These are phyloP conservation scores for Dasypolia templi DNA, from an alignment of 2,888 invertebrate genomes.

Conservation along the genomic window DNA sequence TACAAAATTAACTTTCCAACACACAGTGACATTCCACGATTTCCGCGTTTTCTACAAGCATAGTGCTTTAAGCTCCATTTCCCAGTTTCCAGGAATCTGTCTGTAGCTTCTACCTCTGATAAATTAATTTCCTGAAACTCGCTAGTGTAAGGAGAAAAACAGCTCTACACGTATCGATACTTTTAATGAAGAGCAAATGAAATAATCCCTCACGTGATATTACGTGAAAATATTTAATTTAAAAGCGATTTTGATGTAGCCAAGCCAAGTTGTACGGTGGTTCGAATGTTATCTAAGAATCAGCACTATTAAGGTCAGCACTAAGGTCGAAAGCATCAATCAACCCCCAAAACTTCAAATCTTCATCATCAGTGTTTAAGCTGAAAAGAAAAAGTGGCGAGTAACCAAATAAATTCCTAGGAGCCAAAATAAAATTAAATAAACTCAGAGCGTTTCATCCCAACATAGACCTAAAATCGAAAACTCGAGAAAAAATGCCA, in stretches of 20 bases:
- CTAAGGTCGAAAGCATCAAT: background rate
- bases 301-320: too few species aligned
- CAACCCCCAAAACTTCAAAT: background rate
- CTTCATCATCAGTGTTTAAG: background rate
- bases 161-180: too few species aligned
- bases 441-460: background rate
- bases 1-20: background rate
- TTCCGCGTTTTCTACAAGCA: background rate
- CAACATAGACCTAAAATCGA: background rate
- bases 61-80: background rate
- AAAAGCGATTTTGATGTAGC: background rate
- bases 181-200: background rate
- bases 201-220: background rate
- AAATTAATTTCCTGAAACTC: slow-evolving; percentile 20
- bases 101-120: background rate
- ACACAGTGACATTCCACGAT: slow-evolving; percentile 18
- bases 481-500: too few species aligned
- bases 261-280: background rate
- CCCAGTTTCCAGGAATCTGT: background rate
- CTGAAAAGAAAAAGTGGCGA: background rate
- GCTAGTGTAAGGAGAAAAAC: background rate
- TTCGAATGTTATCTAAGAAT: background rate
- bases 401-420: too few species aligned
- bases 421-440: background rate
- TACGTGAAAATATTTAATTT: background rate